A percentile compares a stretch with the other conserved stretches of the same genome.
Evolutionary conservation across 2,113 vertebrate species (phyloP).

Genomic region (Thunnus thynnus): DNA sequence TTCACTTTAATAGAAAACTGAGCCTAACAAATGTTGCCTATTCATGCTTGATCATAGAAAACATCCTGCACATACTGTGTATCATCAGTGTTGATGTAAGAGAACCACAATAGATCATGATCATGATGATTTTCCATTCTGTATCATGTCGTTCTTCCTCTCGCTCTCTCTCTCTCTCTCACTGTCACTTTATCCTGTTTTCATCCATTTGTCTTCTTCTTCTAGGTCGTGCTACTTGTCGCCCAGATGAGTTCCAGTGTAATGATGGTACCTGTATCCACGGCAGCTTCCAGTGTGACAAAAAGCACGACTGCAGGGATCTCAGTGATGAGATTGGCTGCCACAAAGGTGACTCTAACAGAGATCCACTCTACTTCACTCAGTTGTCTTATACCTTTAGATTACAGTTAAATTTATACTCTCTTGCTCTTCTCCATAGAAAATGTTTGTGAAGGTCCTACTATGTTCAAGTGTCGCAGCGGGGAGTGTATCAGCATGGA

Average conservation of each 20-base stretch:
- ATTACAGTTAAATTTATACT: not conserved
- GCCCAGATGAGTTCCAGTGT: constrained; percentile 89
- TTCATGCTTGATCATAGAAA: not conserved
- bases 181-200: not conserved
- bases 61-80: not conserved
- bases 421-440: constrained; percentile 63
- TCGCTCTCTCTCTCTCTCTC: not conserved
- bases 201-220: not conserved
- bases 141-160: not conserved
- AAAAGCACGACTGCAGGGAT: constrained; percentile 85
- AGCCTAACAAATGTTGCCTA: not conserved
- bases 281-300: constrained; percentile 87
- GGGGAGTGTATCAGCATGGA: constrained; percentile 89
- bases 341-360: constrained; percentile 77
- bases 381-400: not conserved
- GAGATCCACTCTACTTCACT: not conserved
- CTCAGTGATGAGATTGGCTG: constrained; percentile 89
- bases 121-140: not conserved
- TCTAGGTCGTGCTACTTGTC: constrained; percentile 83
- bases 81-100: not conserved
- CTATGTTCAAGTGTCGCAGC: constrained; percentile 86
- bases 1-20: constrained; percentile 1
- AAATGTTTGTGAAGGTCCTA: constrained; percentile 82
- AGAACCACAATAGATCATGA: constrained; percentile 7
- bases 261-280: constrained; percentile 86